Evolutionary conservation across 2,888 invertebrate genomes (phyloP).

Genomic region (Dryobotodes eremita): DNA sequence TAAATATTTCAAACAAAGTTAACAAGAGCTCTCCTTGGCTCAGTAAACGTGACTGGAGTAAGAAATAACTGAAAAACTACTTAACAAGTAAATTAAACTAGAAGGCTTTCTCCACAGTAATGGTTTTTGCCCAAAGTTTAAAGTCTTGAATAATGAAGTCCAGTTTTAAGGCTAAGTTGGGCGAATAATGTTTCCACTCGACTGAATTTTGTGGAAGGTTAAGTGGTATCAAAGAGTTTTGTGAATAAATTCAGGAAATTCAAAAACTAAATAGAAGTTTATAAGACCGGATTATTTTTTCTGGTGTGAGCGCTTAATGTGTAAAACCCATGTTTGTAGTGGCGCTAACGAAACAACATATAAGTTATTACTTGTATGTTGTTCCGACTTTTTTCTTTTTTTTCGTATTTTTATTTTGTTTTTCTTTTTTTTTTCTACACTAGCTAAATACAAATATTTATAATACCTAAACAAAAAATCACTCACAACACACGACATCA

Average conservation of each 20-base stretch:
- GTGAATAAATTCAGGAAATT: conserved; percentile 26
- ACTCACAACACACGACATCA: background rate
- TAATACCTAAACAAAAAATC: background rate
- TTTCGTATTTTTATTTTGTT: too few species aligned
- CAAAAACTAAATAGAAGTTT: background rate
- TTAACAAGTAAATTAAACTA: conserved; percentile 61
- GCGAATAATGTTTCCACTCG: conserved; percentile 46
- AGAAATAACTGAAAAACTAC: conserved; percentile 60
- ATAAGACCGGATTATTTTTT: background rate
- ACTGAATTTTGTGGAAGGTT: conserved; percentile 41
- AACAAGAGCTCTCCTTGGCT: conserved; percentile 9
- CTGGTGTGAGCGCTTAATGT: background rate
- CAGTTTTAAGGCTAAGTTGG: conserved; percentile 43
- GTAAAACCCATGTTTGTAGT: background rate
- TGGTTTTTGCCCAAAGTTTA: conserved; percentile 53
- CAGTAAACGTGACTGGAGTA: conserved; percentile 55
- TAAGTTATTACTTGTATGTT: too few species aligned
- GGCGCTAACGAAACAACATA: background rate
- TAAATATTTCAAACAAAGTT: conserved; percentile 48
- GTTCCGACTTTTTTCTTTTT: too few species aligned
- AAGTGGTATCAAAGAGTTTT: conserved; percentile 42
- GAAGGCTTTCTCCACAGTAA: conserved; percentile 43
- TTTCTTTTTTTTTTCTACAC: too few species aligned
- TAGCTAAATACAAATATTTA: background rate
- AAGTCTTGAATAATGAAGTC: conserved; percentile 57